phyloP scores from a whole-genome alignment of 2,113 vertebrate species.

The Ophthalmolycus amberensis region DNA sequence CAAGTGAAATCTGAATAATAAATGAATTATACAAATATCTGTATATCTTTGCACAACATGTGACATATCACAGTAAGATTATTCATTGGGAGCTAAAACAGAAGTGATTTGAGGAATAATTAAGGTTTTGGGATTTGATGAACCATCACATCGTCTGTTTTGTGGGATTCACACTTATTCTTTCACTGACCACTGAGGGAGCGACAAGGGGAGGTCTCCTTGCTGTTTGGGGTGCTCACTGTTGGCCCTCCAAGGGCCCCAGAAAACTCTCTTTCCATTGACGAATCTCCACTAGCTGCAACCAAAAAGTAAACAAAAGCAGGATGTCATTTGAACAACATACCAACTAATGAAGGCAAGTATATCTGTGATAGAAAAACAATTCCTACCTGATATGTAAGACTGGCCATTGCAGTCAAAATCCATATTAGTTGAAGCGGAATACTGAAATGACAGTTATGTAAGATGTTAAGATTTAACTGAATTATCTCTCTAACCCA shows the following conservation, averaged over 20 bases:
- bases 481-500: background rate
- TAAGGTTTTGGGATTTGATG: background rate
- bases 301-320: slow-evolving; percentile 34
- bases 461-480: background rate
- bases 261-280: slow-evolving; percentile 95
- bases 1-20: background rate
- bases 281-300: slow-evolving; percentile 93
- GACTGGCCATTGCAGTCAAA: slow-evolving; percentile 93
- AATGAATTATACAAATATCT: background rate
- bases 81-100: background rate
- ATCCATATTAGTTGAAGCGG: slow-evolving; percentile 89
- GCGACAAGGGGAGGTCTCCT: slow-evolving; percentile 93
- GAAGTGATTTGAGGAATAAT: background rate
- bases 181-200: slow-evolving; percentile 92
- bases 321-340: background rate
- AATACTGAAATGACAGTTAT: slow-evolving; percentile 80
- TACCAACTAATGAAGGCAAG: background rate
- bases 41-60: background rate
- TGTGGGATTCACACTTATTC: background rate
- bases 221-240: slow-evolving; percentile 96
- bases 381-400: slow-evolving; percentile 89
- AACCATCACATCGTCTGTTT: background rate
- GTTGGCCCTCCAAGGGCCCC: slow-evolving; percentile 90
- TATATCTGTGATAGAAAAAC: slow-evolving; percentile 2
- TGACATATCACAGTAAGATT: background rate